phyloP scores from a whole-genome alignment of 2,888 invertebrate species.

The Automeris io region DNA sequence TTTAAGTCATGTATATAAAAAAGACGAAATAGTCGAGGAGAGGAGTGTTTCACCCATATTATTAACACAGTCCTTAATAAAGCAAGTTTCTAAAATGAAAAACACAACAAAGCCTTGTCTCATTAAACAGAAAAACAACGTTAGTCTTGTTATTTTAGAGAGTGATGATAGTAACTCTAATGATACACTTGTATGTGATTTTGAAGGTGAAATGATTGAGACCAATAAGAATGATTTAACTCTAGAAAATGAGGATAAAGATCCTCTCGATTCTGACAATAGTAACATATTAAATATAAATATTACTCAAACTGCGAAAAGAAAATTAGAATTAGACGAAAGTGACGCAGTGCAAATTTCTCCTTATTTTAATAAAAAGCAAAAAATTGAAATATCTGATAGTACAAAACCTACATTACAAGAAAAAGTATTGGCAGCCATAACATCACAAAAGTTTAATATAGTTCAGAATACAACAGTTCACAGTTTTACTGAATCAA shows the following conservation, averaged over 20 bases:
- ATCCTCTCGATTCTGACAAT: constrained; percentile 5
- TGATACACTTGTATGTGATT: constrained; percentile 35
- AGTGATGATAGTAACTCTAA: constrained; percentile 60
- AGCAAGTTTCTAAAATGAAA: constrained; percentile 18
- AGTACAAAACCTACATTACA: constrained; percentile 38
- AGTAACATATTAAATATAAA: constrained; percentile 11
- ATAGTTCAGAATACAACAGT: constrained; percentile 23
- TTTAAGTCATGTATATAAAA: constrained; percentile 7
- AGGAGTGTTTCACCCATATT: constrained; percentile 56
- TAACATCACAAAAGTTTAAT: constrained; percentile 36
- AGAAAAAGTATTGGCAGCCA: constrained; percentile 48
- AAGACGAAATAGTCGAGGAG: constrained; percentile 21
- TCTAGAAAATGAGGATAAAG: constrained; percentile 6
- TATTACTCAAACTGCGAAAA: constrained; percentile 24
- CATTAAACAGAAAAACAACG: constrained; percentile 18
- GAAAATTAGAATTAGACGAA: constrained; percentile 40
- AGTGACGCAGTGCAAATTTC: constrained; percentile 37
- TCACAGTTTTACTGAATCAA: constrained; percentile 32
- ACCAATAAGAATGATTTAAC: constrained; percentile 10
- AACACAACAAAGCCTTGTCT: constrained; percentile 14
- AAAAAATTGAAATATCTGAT: constrained; percentile 31
- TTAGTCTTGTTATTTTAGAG: constrained; percentile 50
- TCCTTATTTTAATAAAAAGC: constrained; percentile 59
- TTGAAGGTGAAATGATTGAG: constrained; percentile 18
- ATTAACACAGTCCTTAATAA: constrained; percentile 50